phyloP scores from a whole-genome alignment of 1,140 invertebrate genomes.

The Conus ventricosus region DNA sequence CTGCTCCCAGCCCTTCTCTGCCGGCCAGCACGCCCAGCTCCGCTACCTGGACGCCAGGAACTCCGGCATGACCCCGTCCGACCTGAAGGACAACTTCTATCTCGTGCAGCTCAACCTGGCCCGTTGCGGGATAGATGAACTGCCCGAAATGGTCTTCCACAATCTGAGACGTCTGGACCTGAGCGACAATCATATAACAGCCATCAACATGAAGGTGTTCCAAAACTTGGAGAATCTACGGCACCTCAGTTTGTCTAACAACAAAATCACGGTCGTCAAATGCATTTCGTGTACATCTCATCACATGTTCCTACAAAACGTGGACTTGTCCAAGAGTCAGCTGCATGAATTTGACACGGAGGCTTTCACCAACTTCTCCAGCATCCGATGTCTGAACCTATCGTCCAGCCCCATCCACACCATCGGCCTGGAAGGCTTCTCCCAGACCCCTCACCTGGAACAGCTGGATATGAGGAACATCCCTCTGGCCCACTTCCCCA shows the following conservation, averaged over 20 bases:
- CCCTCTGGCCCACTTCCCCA: slow-evolving; percentile 19
- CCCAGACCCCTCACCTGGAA: slow-evolving; percentile 15
- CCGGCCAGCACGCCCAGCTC: not conserved
- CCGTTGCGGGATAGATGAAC: not conserved
- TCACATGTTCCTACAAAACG: slow-evolving; percentile 43
- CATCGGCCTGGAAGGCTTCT: slow-evolving; percentile 23
- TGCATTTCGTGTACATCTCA: slow-evolving; percentile 50
- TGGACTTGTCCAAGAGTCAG: slow-evolving; percentile 37
- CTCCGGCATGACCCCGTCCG: not conserved
- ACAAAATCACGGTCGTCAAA: slow-evolving; percentile 50
- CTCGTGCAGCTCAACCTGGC: slow-evolving; percentile 35
- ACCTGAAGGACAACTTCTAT: slow-evolving; percentile 18
- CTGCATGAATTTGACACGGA: slow-evolving; percentile 40
- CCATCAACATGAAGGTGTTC: slow-evolving; percentile 16
- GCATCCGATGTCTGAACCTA: slow-evolving; percentile 33
- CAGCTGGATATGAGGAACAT: slow-evolving; percentile 36
- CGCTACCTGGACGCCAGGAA: slow-evolving; percentile 30
- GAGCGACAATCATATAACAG: slow-evolving; percentile 25
- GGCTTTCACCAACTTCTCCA: slow-evolving; percentile 48
- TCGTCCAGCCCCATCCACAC: slow-evolving; percentile 14
- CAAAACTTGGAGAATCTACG: slow-evolving; percentile 21
- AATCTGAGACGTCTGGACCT: slow-evolving; percentile 36
- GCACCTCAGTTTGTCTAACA: slow-evolving; percentile 17
- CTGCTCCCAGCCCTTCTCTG: slow-evolving; percentile 1
- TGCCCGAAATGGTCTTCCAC: slow-evolving; percentile 22